A percentile compares a stretch with the other conserved stretches of the same genome.
Conservation (phyloP, 2,888 invertebrate genomes). For the Meloe dianella region DNA sequence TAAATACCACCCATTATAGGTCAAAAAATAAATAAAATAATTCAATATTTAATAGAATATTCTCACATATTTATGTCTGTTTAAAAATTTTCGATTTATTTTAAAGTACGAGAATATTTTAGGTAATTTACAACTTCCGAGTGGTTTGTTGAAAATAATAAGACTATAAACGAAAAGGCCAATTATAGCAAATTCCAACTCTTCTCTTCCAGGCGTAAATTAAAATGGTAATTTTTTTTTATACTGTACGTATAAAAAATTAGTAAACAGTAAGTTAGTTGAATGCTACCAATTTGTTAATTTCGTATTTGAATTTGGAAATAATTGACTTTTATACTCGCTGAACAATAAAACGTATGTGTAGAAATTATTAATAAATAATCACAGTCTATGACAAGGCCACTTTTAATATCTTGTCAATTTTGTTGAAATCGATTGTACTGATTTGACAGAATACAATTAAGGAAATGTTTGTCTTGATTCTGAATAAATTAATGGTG, state of each 20-base stretch:
- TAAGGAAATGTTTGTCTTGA: slow-evolving; percentile 20
- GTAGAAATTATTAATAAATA: background rate
- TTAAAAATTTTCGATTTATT: background rate
- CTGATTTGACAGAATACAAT: slow-evolving; percentile 23
- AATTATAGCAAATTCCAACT: slow-evolving; percentile 28
- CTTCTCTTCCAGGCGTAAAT: slow-evolving; percentile 35
- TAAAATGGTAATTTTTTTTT: slow-evolving; percentile 41
- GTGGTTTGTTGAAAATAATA: slow-evolving; percentile 38
- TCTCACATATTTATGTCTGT: background rate
- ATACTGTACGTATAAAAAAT: slow-evolving; percentile 33
- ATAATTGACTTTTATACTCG: no score
- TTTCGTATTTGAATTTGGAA: slow-evolving; percentile 2
- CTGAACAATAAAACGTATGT: no score
- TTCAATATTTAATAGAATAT: background rate
- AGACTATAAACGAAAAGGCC: slow-evolving; percentile 33
- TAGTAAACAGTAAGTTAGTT: slow-evolving; percentile 16
- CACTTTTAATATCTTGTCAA: slow-evolving; percentile 38
- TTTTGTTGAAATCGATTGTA: slow-evolving; percentile 20
- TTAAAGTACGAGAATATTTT: slow-evolving; percentile 27
- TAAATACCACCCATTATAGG: background rate
- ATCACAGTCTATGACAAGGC: slow-evolving; percentile 31
- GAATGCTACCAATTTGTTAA: slow-evolving; percentile 18
- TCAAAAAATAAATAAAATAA: background rate
- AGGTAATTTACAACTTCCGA: slow-evolving; percentile 35
- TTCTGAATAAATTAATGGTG: background rate